Evolutionary conservation across 2,797 vertebrate species (phyloP).

Genomic region (Sus cebifrons): DNA sequence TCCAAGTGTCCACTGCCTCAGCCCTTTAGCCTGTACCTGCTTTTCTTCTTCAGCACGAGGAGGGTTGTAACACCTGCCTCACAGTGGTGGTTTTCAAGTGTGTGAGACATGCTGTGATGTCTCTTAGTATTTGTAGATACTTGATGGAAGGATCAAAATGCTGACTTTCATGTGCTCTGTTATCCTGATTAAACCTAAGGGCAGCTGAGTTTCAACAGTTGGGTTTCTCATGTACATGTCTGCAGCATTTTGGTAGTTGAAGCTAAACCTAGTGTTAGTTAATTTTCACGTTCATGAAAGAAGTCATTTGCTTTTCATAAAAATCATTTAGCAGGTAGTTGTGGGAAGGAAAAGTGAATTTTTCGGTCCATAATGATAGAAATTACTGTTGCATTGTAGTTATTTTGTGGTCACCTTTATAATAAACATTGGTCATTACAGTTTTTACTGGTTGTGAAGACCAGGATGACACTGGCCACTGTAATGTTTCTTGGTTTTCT

Average conservation of each 20-base stretch:
- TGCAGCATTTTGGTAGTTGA: neutral
- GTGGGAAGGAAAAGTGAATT: neutral
- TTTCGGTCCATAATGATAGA: neutral
- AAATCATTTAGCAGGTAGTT: neutral
- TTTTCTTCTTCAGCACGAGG: neutral
- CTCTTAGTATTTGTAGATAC: neutral
- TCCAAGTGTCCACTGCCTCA: neutral
- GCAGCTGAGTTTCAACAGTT: neutral
- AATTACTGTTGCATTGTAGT: neutral
- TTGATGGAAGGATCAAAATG: neutral
- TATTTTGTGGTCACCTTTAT: neutral
- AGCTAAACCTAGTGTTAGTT: neutral
- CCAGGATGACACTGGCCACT: neutral
- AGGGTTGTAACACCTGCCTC: neutral
- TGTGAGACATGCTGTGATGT: neutral
- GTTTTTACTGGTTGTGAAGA: neutral
- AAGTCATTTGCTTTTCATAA: neutral
- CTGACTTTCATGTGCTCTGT: neutral
- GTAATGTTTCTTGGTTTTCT: slow-evolving; percentile 62
- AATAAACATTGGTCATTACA: neutral
- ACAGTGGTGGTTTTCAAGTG: rapidly evolving
- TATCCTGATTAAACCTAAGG: neutral
- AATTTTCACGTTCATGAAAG: neutral
- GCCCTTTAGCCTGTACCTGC: neutral
- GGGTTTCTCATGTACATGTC: neutral